These are phyloP conservation scores for Brachionus rotundiformis DNA, from an alignment of 1,140 invertebrate species.

Conservation along the genomic window DNA sequence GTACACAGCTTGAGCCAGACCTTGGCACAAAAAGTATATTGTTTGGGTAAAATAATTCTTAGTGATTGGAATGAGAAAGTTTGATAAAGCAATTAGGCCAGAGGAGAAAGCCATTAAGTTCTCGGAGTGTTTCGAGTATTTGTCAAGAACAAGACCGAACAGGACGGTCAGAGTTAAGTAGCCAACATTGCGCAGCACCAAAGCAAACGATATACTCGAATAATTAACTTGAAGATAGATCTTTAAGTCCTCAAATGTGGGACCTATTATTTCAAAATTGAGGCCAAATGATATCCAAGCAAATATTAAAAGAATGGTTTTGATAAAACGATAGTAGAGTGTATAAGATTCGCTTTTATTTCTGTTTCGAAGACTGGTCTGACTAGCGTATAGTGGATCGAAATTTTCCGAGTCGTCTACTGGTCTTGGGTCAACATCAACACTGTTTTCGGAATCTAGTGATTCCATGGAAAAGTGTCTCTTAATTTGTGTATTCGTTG, in stretches of 20 bases:
- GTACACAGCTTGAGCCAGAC: constrained; percentile 28
- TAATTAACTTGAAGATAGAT: constrained; percentile 37
- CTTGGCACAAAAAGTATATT: constrained; percentile 19
- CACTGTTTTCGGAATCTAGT: neutral
- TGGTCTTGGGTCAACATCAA: neutral
- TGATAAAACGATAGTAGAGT: constrained; percentile 1
- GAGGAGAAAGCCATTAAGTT: constrained; percentile 21
- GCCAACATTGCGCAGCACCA: constrained; percentile 28
- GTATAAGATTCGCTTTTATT: neutral
- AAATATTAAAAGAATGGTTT: constrained; percentile 41
- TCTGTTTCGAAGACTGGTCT: neutral
- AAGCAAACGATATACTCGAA: constrained; percentile 37
- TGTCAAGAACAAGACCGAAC: constrained; percentile 26
- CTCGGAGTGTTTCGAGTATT: neutral
- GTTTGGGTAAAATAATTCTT: neutral
- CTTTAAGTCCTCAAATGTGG: constrained; percentile 39
- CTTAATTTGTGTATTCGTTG: neutral
- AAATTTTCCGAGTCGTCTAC: neutral
- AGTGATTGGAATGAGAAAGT: constrained; percentile 47
- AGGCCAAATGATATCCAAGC: constrained; percentile 45
- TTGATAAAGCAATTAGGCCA: neutral
- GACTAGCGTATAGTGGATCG: neutral
- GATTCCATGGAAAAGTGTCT: neutral
- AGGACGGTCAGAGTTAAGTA: constrained; percentile 6
- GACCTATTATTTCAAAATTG: constrained; percentile 28